Evolutionary conservation across 92 coral and sea anemone species (phyloP), one percentile per base, ranked within the genome.

Genomic region (Epizoanthus scotinus): DNA sequence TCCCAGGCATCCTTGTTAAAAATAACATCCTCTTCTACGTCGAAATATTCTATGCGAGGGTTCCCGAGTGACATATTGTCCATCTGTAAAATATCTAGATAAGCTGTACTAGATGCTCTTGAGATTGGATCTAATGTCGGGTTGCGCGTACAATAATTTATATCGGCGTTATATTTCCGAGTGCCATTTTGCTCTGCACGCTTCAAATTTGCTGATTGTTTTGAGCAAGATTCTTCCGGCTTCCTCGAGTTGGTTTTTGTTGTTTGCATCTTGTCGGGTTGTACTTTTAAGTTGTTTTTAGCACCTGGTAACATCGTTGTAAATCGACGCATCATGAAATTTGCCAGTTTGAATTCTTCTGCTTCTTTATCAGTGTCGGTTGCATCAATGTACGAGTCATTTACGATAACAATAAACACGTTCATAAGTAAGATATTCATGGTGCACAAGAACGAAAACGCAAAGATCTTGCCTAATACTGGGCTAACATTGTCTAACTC

Each of bases 351-450:
- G 58, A 75, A 75, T 44, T 59, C 81, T 14, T 75, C 81, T 19
- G 68, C n/a, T 0, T 55, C 20, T 24, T 40, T 36, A 7, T 75
- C 81, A n/a, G 27, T 75, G 24, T 75, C 81, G 2, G 81, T 59
- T 17, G 81, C 81, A 5, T 75, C 81, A 0, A 75, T 56, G 26
- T 75, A 75, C 55, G 81, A 63, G 26, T 75, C 81, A 22, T 75
- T 75, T 21, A 75, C 81, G 13, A 75, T 75, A 22, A 75, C 81
- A 59, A 75, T 60, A 22, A 75, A 75, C 24, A 75, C 36, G 81
- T 75, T 75, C 47, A 75, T 59, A 14, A 75, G 68, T 13, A 57
- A 75, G 38, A 59, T 59, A 24, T 75, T 75, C 56, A 75, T 12
- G 57, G 68, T 75, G 68, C 36, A 75, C 56, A 75, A 60, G 47